Evolutionary conservation across 1,140 invertebrate species (phyloP), one percentile per base, ranked within the genome.

Genomic region (Tribolium madens): DNA sequence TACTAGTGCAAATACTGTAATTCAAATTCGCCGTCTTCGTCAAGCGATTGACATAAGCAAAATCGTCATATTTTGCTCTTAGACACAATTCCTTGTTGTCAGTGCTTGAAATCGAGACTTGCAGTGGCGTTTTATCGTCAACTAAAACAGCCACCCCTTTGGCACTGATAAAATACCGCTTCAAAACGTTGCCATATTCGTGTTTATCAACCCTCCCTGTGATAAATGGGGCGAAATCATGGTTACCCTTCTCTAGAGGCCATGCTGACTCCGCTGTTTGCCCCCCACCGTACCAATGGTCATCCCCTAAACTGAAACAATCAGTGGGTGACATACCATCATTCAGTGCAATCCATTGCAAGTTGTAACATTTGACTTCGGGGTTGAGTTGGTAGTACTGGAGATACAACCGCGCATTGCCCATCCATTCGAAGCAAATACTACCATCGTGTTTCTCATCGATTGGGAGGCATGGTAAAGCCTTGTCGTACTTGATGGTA

Each of bases 201-300:
- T 92, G 89, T 70, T 91, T 90, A 17, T 91, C 89, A n/a, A 91
- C 89, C 79, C 94, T 92, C 0, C 94, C 95, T 2, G 94, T 96
- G 10, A 96, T 89, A 80, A 96, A 97, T 0, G 95, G 93, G 0
- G 91, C 90, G 79, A 92, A 90, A 6, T 92, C 90, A 6, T 96
- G 90, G 14, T 88, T 87, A 0, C 91, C 92, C 17, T 90, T 89
- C 81, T 95, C 92, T 0, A 96, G 85, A 0, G 94, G 95, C 92
- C 95, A 96, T 0, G 92, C 90, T 81, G 93, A 90, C 69, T 91
- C 91, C 14, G 89, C 86, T 1, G 93, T 92, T 75, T 95, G 92
- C 0, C 95, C 95, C 0, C 93, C 94, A 0, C 95, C 95, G 79
- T 94, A 95, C 94, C 94, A 95, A 75, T 93, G 88, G 0, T 91